Conservation (phyloP, 2,797 vertebrate species). For the Intellagama lesueurii region DNA sequence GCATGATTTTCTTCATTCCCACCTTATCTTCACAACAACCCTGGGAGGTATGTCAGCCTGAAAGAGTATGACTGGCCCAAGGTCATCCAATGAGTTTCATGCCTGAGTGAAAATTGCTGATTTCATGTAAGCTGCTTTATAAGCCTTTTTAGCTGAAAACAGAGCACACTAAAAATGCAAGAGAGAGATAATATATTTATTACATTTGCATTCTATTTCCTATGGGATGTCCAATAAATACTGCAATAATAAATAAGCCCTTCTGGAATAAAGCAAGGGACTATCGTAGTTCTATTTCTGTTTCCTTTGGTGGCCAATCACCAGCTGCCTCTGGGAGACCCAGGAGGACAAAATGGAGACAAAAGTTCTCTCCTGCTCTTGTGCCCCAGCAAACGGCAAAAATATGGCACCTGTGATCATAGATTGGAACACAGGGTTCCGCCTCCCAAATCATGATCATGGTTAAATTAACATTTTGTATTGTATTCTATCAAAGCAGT, state of each 20-base stretch:
- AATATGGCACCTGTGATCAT: background rate
- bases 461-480: background rate
- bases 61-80: too few species aligned
- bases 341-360: background rate
- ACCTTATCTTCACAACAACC: too few species aligned
- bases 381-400: background rate
- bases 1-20: too few species aligned
- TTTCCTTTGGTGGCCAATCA: background rate
- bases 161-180: background rate
- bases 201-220: background rate
- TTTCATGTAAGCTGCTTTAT: too few species aligned
- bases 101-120: too few species aligned
- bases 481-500: background rate
- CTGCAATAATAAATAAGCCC: background rate
- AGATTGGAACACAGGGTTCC: background rate
- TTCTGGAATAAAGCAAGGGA: background rate
- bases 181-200: background rate
- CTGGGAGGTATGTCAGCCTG: too few species aligned
- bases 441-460: background rate
- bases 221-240: background rate
- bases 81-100: too few species aligned
- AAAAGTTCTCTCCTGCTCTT: background rate
- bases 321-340: background rate
- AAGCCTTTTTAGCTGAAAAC: too few species aligned
- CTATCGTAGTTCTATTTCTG: background rate